Conservation (phyloP, 2,797 vertebrate genomes). For the Myotis myotis region DNA sequence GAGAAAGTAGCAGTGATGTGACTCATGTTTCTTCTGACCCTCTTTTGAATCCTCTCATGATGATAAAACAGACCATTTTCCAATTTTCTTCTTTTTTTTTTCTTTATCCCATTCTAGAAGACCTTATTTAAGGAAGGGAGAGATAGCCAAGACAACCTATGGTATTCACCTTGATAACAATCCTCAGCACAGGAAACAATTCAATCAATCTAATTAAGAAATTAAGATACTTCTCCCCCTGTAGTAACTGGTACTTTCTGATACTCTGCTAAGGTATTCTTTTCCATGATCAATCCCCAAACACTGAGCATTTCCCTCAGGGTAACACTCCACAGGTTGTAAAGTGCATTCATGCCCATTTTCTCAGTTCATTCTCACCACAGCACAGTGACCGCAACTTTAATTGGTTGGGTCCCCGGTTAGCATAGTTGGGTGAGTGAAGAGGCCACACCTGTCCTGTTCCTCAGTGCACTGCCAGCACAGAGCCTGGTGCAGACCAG, state of each 20-base stretch:
- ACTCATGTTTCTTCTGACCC: background rate
- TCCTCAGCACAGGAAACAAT: background rate
- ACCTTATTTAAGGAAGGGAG: background rate
- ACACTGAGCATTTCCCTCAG: background rate
- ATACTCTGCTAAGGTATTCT: background rate
- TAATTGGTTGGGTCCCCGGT: background rate
- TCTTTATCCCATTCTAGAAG: background rate
- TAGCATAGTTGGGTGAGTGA: background rate
- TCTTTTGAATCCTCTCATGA: background rate
- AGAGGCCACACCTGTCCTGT: background rate
- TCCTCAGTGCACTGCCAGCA: no score
- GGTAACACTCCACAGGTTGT: background rate
- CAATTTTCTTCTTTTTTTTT: background rate
- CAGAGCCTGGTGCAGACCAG: background rate
- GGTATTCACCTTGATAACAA: background rate
- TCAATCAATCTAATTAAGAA: background rate
- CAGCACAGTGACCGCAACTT: background rate
- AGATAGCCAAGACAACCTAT: background rate
- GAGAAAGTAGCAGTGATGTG: background rate
- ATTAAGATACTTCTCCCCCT: background rate
- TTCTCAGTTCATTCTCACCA: background rate
- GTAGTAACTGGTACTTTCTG: background rate
- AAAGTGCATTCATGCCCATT: background rate
- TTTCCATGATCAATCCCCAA: background rate
- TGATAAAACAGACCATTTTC: background rate